Evolutionary conservation across 1,140 invertebrate species (phyloP).

Genomic region (Leguminivora glycinivorella): DNA sequence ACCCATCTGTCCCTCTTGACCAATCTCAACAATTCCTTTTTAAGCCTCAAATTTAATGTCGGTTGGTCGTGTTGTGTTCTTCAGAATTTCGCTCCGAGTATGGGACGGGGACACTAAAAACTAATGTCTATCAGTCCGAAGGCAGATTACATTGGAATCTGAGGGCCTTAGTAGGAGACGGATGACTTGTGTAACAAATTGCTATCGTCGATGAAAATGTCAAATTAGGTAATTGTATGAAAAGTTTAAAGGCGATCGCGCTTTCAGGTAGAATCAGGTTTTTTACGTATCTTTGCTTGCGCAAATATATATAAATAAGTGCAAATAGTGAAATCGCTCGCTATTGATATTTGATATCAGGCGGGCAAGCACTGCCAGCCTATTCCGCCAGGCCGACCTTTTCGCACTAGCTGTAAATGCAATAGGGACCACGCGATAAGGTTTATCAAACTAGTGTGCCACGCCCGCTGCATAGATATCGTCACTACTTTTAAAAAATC

Average conservation of each 20-base stretch:
- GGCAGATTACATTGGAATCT: constrained; percentile 8
- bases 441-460: too few relatives aligned
- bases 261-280: too few relatives aligned
- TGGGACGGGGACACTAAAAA: constrained; percentile 33
- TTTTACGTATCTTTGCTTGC: too few relatives aligned
- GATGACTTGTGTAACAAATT: constrained; percentile 1
- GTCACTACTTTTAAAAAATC: too few relatives aligned
- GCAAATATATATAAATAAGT: too few relatives aligned
- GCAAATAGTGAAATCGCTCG: too few relatives aligned
- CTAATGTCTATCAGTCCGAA: constrained; percentile 32
- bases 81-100: constrained; percentile 34
- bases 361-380: too few relatives aligned
- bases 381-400: too few relatives aligned
- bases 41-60: constrained; percentile 14
- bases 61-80: constrained; percentile 18
- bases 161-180: not conserved
- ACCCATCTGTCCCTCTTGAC: not conserved
- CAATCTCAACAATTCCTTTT: constrained; percentile 17
- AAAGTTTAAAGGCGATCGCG: not conserved
- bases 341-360: too few relatives aligned
- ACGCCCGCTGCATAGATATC: too few relatives aligned
- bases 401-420: too few relatives aligned
- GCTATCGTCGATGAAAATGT: not conserved
- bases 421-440: too few relatives aligned
- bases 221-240: constrained; percentile 4